Evolutionary conservation across 2,113 vertebrate genomes (phyloP), one percentile per base, ranked within the genome.

Genomic region (Lampris megalopsis): DNA sequence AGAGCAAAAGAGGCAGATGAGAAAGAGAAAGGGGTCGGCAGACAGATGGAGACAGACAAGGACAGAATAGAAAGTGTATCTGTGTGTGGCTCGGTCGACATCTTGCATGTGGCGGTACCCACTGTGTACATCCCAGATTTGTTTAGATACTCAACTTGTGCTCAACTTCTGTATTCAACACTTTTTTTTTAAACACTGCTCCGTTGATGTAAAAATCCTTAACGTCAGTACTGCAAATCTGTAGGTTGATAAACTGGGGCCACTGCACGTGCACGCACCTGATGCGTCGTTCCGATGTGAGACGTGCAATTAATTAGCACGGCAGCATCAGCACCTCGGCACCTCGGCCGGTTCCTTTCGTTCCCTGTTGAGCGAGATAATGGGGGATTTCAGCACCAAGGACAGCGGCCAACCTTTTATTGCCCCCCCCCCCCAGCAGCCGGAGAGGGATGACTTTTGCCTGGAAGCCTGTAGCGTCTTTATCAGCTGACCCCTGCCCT

Each of bases 331-430:
- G 67, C 75, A 70, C 81, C 73, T 90, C 80, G 62, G 90, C 76
- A 86, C 83, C 79, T 56, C 0, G 75, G 86, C 71, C 75, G 88
- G 81, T 70, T 84, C 68, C 68, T 66, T 89, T 78, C 71, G 82
- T 81, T 63, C 73, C 56, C 60, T 49, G 58, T 87, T 82, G 79
- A 73, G 56, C 71, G 77, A 86, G 80, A 91, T 80, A 71, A 82
- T 35, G 66, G 71, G 70, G 84, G 84, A 82, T 91, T 93, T 92
- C 90, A 91, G 90, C 71, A 89, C 87, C 82, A 57, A 62, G 85
- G 87, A 88, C 87, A 90, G 89, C 80, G 68, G 81, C 86, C 88
- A 89, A 45, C 75, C 68, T 87, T 85, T 86, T 86, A 87, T 90
- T 83, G 68, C 85, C 63, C 24, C 24, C 85, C 63, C 24, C 24